Conservation (phyloP, 2,888 invertebrate species). For the Gastracanthus pulcherrimus region DNA sequence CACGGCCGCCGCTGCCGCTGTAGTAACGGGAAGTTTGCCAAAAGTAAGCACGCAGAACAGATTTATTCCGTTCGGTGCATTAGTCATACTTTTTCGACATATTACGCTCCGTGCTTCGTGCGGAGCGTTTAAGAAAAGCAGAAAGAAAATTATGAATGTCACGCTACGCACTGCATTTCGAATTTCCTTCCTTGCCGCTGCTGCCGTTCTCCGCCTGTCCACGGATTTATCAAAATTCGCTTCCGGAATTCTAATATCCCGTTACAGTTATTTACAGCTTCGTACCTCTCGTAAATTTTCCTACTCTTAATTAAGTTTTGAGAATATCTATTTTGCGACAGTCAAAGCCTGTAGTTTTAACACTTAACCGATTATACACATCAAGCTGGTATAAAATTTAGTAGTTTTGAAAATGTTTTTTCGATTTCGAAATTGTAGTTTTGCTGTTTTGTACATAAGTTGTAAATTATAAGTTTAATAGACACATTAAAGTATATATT, state of each 20-base stretch:
- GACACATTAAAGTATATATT: background rate
- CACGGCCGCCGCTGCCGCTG: background rate
- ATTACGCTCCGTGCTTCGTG: slow-evolving; percentile 51
- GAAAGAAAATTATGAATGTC: slow-evolving; percentile 46
- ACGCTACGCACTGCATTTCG: slow-evolving; percentile 47
- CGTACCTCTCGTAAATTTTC: slow-evolving; percentile 10
- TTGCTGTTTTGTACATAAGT: background rate
- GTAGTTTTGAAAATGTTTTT: too few relatives aligned
- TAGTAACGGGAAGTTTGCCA: slow-evolving; percentile 63
- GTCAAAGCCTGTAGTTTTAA: background rate
- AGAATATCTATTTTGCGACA: background rate
- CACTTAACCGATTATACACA: too few relatives aligned
- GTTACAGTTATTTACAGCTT: slow-evolving; percentile 12
- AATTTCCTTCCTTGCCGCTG: slow-evolving; percentile 7
- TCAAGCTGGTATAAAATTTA: too few relatives aligned
- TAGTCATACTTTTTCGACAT: slow-evolving; percentile 60
- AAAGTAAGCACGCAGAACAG: slow-evolving; percentile 66
- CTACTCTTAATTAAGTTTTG: slow-evolving; percentile 23
- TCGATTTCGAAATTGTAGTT: background rate
- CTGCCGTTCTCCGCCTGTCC: background rate
- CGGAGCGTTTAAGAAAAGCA: slow-evolving; percentile 50
- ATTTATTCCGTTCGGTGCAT: slow-evolving; percentile 64
- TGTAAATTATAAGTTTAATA: slow-evolving; percentile 16
- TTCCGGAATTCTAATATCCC: slow-evolving; percentile 31
- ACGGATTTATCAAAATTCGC: slow-evolving; percentile 42